Percentiles rank a stretch among this genome's conserved stretches.
Evolutionary conservation across 2,888 invertebrate species (phyloP).

Genomic region (Lasioglossum marginatum): DNA sequence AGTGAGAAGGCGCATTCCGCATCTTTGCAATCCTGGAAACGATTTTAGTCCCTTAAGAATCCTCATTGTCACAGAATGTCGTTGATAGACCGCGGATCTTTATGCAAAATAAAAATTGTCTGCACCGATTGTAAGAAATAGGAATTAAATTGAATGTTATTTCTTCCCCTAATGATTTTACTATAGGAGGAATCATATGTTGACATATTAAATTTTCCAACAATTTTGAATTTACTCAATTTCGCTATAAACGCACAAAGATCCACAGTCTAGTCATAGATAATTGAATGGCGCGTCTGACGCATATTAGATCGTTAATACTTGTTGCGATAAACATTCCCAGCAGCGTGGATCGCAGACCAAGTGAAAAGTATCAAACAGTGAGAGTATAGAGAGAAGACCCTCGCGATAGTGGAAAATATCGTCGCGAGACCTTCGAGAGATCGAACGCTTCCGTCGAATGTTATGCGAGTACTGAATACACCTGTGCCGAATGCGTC

Average conservation of each 20-base stretch:
- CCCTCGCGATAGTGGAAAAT: constrained; percentile 52
- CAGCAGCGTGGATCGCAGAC: constrained; percentile 29
- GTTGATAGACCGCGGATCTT: too few relatives aligned
- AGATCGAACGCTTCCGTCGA: constrained; percentile 7
- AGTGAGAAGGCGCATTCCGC: too few relatives aligned
- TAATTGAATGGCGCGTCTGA: not conserved
- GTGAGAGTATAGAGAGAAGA: constrained; percentile 53
- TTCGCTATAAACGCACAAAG: too few relatives aligned
- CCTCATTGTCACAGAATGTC: not conserved
- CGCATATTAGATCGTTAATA: not conserved
- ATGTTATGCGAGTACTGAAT: not conserved
- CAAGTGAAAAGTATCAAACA: constrained; percentile 64
- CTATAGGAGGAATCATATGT: too few relatives aligned
- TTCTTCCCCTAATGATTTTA: too few relatives aligned
- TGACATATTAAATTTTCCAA: too few relatives aligned
- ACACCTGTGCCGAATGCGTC: not conserved
- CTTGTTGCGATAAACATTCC: not conserved
- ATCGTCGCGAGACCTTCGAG: constrained; percentile 34
- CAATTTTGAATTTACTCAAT: too few relatives aligned
- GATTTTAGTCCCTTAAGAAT: too few relatives aligned
- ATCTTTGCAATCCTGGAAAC: too few relatives aligned
- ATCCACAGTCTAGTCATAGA: not conserved
- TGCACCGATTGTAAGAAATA: too few relatives aligned
- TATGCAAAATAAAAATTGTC: too few relatives aligned
- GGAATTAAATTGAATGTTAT: too few relatives aligned